phyloP scores from a whole-genome alignment of 1,140 invertebrate genomes.

The Drosophila santomea region DNA sequence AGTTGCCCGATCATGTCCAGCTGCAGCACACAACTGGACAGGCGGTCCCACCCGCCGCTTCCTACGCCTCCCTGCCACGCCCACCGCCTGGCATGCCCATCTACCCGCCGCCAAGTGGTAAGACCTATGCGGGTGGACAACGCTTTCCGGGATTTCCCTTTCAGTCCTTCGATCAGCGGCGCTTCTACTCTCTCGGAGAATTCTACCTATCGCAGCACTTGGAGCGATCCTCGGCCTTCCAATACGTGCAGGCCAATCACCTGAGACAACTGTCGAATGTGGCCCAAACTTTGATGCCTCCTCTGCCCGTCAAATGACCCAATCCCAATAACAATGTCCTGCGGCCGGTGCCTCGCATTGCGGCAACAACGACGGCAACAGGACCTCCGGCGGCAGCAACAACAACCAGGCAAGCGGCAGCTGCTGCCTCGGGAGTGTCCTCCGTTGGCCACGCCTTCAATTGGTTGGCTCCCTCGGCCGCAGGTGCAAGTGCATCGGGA shows the following conservation, averaged over 20 bases:
- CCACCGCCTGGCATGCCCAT: constrained; percentile 51
- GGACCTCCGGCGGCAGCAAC: constrained; percentile 8
- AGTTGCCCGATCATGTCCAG: constrained; percentile 26
- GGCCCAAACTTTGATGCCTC: constrained; percentile 66
- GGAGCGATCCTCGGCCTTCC: constrained; percentile 81
- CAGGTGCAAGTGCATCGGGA: constrained; percentile 1
- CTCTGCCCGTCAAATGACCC: constrained; percentile 83
- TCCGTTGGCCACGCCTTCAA: constrained; percentile 50
- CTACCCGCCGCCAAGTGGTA: constrained; percentile 44
- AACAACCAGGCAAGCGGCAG: constrained; percentile 10
- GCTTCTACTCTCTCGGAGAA: constrained; percentile 76
- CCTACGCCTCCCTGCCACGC: constrained; percentile 52
- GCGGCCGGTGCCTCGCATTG: constrained; percentile 79
- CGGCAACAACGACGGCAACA: constrained; percentile 42
- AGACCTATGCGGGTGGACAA: constrained; percentile 47
- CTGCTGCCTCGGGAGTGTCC: constrained; percentile 14
- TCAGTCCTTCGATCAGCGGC: constrained; percentile 73
- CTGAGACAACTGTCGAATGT: constrained; percentile 69
- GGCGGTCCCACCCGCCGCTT: background rate
- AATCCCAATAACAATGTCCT: constrained; percentile 69
- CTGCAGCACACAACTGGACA: constrained; percentile 21
- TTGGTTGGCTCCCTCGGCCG: constrained; percentile 52
- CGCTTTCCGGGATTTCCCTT: constrained; percentile 67
- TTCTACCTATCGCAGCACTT: constrained; percentile 79
- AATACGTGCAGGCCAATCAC: constrained; percentile 81